These are phyloP conservation scores for Apamea crenata DNA, from an alignment of 2,888 invertebrate species.

Conservation along the genomic window DNA sequence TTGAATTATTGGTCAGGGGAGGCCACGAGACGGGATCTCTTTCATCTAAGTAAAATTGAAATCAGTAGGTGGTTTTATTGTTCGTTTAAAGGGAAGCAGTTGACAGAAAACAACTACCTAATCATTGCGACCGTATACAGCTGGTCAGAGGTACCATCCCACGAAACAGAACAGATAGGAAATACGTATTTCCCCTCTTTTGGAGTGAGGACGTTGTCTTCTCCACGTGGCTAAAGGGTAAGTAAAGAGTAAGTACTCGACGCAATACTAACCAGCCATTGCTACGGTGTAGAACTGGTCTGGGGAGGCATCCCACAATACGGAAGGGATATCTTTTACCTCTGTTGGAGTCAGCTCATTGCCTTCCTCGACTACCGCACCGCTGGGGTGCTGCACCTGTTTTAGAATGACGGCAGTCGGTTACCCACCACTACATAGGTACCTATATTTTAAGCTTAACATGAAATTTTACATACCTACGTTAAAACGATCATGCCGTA, in stretches of 20 bases:
- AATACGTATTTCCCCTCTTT: background rate
- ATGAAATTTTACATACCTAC: background rate
- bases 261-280: constrained; percentile 92
- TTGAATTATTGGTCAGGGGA: background rate
- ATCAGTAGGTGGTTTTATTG: no score
- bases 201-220: background rate
- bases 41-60: background rate
- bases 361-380: constrained; percentile 30
- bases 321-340: constrained; percentile 56
- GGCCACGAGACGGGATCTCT: background rate
- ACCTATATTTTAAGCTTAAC: background rate
- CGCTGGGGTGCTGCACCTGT: constrained; percentile 25
- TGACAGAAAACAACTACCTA: constrained; percentile 88
- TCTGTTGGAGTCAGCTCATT: constrained; percentile 38
- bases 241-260: background rate
- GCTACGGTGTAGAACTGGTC: constrained; percentile 93
- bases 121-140: constrained; percentile 90
- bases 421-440: background rate
- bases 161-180: constrained; percentile 75
- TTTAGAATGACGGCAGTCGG: background rate
- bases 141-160: constrained; percentile 90
- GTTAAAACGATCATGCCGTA: background rate
- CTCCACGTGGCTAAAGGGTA: background rate
- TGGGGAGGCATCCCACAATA: constrained; percentile 92
- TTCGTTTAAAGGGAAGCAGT: background rate